phyloP scores from a whole-genome alignment of 2,888 invertebrate genomes.

The Drosophila villosipedis region DNA sequence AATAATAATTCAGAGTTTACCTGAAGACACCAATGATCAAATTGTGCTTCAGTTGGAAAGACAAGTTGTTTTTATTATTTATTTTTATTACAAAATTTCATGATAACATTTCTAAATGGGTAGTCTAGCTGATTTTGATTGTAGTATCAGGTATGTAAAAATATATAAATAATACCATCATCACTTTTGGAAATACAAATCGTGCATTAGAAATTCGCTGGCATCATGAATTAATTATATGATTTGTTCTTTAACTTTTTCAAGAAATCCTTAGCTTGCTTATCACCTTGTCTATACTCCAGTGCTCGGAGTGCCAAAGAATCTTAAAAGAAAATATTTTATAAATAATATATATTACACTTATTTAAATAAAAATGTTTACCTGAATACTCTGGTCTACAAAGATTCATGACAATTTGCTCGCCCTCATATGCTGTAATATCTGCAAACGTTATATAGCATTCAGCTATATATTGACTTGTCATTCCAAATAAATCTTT shows the following conservation, averaged over 20 bases:
- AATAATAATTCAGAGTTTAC: neutral
- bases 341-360: neutral
- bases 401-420: slow-evolving; percentile 90
- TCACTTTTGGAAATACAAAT: slow-evolving; percentile 26
- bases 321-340: slow-evolving; percentile 55
- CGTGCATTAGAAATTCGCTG: slow-evolving; percentile 9
- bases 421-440: slow-evolving; percentile 89
- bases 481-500: slow-evolving; percentile 96
- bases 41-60: neutral
- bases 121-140: slow-evolving; percentile 30
- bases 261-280: slow-evolving; percentile 94
- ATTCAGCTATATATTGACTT: slow-evolving; percentile 98
- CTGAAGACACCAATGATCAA: neutral
- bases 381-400: slow-evolving; percentile 90
- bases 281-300: slow-evolving; percentile 94
- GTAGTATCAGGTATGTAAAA: slow-evolving; percentile 15
- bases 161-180: slow-evolving; percentile 43
- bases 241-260: slow-evolving; percentile 91
- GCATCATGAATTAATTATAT: slow-evolving; percentile 38
- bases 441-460: slow-evolving; percentile 93
- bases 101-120: slow-evolving; percentile 22
- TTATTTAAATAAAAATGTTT: slow-evolving; percentile 38
- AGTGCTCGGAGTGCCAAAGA: slow-evolving; percentile 88
- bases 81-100: slow-evolving; percentile 4
- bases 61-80: neutral